Evolutionary conservation across 2,113 vertebrate species (phyloP), one percentile per base, ranked within the genome.

Genomic region (Globicephala melas): DNA sequence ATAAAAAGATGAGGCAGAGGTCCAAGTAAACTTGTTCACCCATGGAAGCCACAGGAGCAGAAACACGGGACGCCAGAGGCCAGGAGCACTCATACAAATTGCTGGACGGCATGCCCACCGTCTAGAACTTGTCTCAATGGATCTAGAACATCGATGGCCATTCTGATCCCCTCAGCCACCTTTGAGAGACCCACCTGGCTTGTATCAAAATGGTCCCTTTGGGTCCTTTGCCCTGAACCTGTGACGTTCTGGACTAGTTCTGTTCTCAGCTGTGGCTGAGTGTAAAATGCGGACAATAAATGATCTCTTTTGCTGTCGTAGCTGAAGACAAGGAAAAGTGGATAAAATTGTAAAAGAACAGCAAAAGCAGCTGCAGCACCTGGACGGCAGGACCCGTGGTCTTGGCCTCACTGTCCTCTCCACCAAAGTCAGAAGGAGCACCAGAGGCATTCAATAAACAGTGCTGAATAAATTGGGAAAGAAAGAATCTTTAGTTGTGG

Each of bases 321-420:
- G 25, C 71, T 17, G 71, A 5, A 47, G 41, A 41, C 44, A 33
- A 25, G 25, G 14, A 74, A 33, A 18, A 38, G 14, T 38, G 18
- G 44, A 33, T 13, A 8, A 63, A 41, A 53, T 11, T 23, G 8
- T 36, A 13, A 25, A 53, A 47, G 8, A 47, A 3, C 25, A 7
- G 15, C n/a, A 3, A 1, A 17, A 17, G 71, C 1, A n/a, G 17
- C 25, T 7, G 18, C 4, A 1, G 21, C 2, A 5, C 17, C 33
- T 28, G 38, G 12, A 5, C 0, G 8, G 20, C 0, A 4, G 26
- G 63, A 1, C 28, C 31, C 9, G 3, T 12, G 36, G 6, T 5
- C 2, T 8, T 13, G 26, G 2, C 13, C 81, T 65, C 21, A 5
- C 18, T 9, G 55, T 44, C 33, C 6, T 31, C 33, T 25, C 55